These are phyloP conservation scores for Sterna hirundo DNA, from an alignment of 2,113 vertebrate genomes.

Conservation along the genomic window DNA sequence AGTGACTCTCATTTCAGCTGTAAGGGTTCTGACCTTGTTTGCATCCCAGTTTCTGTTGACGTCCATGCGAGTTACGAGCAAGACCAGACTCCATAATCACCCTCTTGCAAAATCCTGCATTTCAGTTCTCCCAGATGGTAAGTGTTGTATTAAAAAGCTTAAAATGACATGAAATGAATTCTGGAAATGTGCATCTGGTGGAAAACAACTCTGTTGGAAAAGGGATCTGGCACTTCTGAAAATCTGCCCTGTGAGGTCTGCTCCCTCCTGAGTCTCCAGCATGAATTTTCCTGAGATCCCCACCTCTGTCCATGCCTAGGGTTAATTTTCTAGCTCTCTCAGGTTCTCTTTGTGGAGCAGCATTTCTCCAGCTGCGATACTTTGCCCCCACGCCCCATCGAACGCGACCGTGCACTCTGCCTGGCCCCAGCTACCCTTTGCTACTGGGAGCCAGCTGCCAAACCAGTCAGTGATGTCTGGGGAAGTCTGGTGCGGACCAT, in stretches of 20 bases:
- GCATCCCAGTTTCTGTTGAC: not conserved
- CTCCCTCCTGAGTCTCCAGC: fast-evolving
- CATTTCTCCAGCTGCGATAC: not conserved
- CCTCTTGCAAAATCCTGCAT: not conserved
- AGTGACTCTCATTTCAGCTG: not conserved
- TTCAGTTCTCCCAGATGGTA: not conserved
- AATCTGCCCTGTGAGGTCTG: not conserved
- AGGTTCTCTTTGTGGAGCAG: not conserved
- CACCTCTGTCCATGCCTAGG: not conserved
- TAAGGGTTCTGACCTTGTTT: not conserved
- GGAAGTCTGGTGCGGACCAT: not conserved
- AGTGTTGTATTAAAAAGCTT: not conserved
- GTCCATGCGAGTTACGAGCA: not conserved
- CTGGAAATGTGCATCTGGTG: fast-evolving
- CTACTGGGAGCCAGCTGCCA: not conserved
- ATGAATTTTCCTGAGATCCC: not conserved
- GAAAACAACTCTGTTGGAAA: not conserved
- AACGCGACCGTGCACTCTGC: fast-evolving
- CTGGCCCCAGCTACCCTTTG: not conserved
- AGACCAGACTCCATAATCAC: not conserved
- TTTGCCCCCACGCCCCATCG: fast-evolving
- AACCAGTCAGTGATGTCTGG: not conserved
- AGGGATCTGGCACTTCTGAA: not conserved
- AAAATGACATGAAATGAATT: not conserved
- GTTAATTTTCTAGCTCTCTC: not conserved